These are phyloP conservation scores for Neoarius graeffei DNA, from an alignment of 2,113 vertebrate genomes.

Conservation along the genomic window DNA sequence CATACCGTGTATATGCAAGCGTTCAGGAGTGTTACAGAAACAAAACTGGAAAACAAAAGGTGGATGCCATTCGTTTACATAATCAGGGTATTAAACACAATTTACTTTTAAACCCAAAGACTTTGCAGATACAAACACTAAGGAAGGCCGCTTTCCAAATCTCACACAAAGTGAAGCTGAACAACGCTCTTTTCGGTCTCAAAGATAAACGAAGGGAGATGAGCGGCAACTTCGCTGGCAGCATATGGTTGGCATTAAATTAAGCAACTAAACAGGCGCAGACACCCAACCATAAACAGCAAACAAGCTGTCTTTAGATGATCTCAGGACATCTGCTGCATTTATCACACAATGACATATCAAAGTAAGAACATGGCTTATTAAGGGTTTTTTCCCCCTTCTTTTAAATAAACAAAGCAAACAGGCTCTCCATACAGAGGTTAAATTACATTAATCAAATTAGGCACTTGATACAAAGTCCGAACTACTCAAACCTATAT, in stretches of 20 bases:
- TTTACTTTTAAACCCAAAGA: neutral
- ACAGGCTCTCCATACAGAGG: neutral
- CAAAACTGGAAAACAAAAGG: neutral
- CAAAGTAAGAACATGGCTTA: neutral
- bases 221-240: conserved; percentile 40
- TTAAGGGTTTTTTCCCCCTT: neutral
- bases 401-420: neutral
- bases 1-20: neutral
- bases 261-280: conserved; percentile 26
- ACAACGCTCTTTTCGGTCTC: conserved; percentile 55
- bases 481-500: neutral
- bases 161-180: conserved; percentile 26
- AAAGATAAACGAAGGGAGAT: conserved; percentile 34
- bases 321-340: neutral
- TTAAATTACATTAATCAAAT: conserved; percentile 13
- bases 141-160: neutral
- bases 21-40: neutral
- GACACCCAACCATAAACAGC: conserved; percentile 13
- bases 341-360: neutral
- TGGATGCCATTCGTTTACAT: neutral
- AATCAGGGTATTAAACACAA: neutral
- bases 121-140: neutral
- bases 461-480: neutral
- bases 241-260: conserved; percentile 57
- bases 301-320: conserved; percentile 20